A percentile compares a stretch with the other conserved stretches of the same genome.
Evolutionary conservation across 2,113 vertebrate species (phyloP).

Genomic region (Gavialis gangeticus): DNA sequence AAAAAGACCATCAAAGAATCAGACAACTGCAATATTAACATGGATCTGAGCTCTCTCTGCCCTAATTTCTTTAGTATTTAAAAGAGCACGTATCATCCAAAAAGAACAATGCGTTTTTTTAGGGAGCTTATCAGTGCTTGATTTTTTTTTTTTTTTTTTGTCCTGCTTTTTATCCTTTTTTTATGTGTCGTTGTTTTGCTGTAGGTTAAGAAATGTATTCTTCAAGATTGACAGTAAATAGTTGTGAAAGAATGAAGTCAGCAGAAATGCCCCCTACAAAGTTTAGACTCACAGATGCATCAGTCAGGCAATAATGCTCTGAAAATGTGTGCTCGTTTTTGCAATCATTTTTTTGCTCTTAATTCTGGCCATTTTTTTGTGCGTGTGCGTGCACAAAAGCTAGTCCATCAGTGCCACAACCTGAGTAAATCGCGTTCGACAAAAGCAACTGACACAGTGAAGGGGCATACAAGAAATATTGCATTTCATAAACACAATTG

Average conservation of each 20-base stretch:
- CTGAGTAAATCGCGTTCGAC: conserved; percentile 40
- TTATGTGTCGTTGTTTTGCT: conserved; percentile 17
- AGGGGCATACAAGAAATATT: conserved; percentile 74
- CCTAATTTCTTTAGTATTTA: neutral
- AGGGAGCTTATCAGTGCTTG: neutral
- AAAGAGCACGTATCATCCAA: neutral
- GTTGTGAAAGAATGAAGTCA: neutral
- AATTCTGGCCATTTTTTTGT: neutral
- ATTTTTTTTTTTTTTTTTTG: neutral
- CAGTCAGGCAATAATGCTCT: neutral
- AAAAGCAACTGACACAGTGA: conserved; percentile 56
- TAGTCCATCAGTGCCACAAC: neutral
- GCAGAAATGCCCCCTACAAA: neutral
- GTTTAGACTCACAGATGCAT: neutral
- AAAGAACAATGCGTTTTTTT: neutral
- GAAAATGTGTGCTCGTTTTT: conserved; percentile 28
- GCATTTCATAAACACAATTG: conserved; percentile 80
- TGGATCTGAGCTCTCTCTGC: neutral
- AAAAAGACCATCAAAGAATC: neutral
- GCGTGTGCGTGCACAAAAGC: neutral
- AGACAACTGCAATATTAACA: neutral
- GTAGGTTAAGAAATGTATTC: neutral
- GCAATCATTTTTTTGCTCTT: conserved; percentile 48
- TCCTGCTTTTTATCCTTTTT: neutral
- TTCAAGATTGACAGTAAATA: neutral